Evolutionary conservation across 2,888 invertebrate genomes (phyloP), one percentile per base, ranked within the genome.

Genomic region (Cheilosia pagana): DNA sequence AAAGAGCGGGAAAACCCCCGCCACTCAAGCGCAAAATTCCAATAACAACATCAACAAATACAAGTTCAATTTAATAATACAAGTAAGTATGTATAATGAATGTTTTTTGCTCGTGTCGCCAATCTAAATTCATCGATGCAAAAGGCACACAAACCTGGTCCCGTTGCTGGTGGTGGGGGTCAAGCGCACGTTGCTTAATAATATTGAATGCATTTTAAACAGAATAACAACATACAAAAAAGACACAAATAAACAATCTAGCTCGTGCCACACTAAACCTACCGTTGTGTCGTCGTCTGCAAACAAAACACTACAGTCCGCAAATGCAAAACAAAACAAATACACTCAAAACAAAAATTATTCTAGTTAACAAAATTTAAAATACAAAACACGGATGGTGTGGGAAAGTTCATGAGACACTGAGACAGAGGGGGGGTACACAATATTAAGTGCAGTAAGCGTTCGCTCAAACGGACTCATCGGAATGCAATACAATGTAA

Each of bases 251-350:
- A 19, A 62, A 21, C 21, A 63, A 50, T 12, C 31, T 2, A 50
- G 21, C 63, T 67, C 65, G 65, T 67, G 65, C 52, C 65, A 41
- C 41, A 21, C 41, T n/a, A n/a, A n/a, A n/a, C n/a, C n/a, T 45
- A 53, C 52, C 25, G 14, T 28, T 48, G 50, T 14, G 16, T 35
- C 39, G 52, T 41, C 41, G n/a, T 10, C 16, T 10, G 45, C 62
- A 48, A 48, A 63, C 62, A 48, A 48, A 63, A 63, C 35, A 25
- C 21, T 39, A 21, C n/a, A n/a, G n/a, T 52, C 10, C 12, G 21
- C 41, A 67, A 53, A 16, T 43, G 23, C 39, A 23, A 50, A 52
- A 16, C 41, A 67, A 67, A 53, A 65, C 39, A 39, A 52, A 35
- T 35, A 48, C 48, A 62, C 8, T 23, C 2, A 14, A 23, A 25